Conservation (phyloP, 2,113 vertebrate species). For the Tachycineta bicolor region DNA sequence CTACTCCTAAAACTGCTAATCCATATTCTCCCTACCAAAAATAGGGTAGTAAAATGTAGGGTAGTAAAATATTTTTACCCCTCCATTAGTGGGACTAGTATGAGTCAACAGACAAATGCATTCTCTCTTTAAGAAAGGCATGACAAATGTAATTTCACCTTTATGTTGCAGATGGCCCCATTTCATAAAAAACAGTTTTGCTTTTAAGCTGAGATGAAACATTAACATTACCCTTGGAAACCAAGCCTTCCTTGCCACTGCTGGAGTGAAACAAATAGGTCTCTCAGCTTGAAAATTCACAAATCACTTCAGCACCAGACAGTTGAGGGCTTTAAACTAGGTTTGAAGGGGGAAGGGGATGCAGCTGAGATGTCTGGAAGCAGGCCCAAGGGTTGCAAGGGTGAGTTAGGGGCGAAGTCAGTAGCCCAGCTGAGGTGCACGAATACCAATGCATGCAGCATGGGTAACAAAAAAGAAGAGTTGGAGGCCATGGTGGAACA, state of each 20-base stretch:
- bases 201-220: conserved; percentile 1
- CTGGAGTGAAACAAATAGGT: background rate
- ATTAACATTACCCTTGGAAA: background rate
- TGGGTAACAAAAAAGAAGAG: no score
- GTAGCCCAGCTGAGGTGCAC: no score
- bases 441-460: no score
- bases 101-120: background rate
- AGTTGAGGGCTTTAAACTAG: background rate
- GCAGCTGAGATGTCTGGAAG: no score
- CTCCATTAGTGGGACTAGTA: background rate
- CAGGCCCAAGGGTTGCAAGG: no score
- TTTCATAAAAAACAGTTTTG: background rate
- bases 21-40: background rate
- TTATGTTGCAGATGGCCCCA: background rate
- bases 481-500: no score
- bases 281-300: background rate
- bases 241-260: background rate
- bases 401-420: no score
- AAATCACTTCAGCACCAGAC: background rate
- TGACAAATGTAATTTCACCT: background rate
- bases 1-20: background rate
- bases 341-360: no score
- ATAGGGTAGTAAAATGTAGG: background rate
- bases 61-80: background rate
- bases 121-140: background rate